phyloP scores from a whole-genome alignment of 2,797 vertebrate genomes.

The Gallinago solitaria region DNA sequence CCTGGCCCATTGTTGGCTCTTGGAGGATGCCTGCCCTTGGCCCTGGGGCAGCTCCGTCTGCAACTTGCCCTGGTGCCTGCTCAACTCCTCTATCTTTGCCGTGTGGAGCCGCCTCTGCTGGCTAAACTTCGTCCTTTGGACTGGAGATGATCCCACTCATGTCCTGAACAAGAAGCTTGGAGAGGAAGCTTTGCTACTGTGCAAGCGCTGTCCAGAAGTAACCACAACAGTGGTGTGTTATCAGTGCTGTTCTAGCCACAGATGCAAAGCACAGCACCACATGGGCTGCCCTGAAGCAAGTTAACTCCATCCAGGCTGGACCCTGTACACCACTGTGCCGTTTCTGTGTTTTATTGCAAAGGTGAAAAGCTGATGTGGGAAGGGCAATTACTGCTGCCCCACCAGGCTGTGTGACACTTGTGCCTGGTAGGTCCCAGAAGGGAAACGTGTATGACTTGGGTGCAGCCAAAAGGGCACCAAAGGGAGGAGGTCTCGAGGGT shows the following conservation, averaged over 20 bases:
- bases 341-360: background rate
- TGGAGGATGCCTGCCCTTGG: slow-evolving; percentile 75
- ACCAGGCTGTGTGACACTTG: background rate
- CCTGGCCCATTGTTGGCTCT: slow-evolving; percentile 74
- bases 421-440: background rate
- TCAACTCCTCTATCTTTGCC: slow-evolving; percentile 83
- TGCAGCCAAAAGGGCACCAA: background rate
- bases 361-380: background rate
- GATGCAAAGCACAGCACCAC: background rate
- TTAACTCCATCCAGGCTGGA: background rate
- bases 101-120: slow-evolving; percentile 83
- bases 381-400: background rate
- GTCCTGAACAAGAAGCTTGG: background rate
- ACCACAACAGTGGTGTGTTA: background rate
- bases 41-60: slow-evolving; percentile 84
- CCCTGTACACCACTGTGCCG: background rate
- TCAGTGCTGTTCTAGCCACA: background rate
- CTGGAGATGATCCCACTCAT: slow-evolving; percentile 49
- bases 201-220: background rate
- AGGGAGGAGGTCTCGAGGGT: background rate
- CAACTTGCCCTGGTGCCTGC: slow-evolving; percentile 81
- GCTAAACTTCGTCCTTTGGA: slow-evolving; percentile 90
- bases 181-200: background rate
- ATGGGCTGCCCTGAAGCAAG: background rate
- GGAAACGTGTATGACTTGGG: rapidly evolving